Conservation (phyloP, 2,113 vertebrate genomes). For the Rhinoderma darwinii region DNA sequence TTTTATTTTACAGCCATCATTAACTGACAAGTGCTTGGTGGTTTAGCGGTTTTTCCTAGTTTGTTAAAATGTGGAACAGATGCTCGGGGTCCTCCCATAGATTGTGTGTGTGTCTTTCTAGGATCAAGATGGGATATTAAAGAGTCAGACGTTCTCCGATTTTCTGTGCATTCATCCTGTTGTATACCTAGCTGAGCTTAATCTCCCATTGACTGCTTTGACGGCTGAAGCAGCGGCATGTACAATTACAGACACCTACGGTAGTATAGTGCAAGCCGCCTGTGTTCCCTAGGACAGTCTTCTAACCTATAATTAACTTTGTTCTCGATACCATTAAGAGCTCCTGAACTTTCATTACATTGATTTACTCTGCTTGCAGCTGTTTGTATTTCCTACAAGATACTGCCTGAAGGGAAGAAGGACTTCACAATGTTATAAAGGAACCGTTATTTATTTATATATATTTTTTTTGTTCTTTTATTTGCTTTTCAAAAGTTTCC, state of each 20-base stretch:
- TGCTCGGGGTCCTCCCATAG: slow-evolving; percentile 14
- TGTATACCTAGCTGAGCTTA: slow-evolving; percentile 4
- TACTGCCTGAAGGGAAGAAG: background rate
- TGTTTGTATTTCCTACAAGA: slow-evolving; percentile 10
- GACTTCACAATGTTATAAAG: background rate
- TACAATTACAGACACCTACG: slow-evolving; percentile 14
- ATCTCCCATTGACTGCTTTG: slow-evolving; percentile 35
- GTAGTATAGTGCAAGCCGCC: background rate
- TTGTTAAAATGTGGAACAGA: slow-evolving; percentile 35
- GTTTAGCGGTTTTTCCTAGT: background rate
- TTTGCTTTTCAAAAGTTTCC: background rate
- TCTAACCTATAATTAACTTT: slow-evolving; percentile 37
- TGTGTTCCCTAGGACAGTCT: slow-evolving; percentile 1
- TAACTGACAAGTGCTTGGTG: slow-evolving; percentile 52
- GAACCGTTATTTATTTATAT: background rate
- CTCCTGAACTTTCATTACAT: slow-evolving; percentile 20
- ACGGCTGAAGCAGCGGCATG: background rate
- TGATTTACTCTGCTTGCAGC: slow-evolving; percentile 15
- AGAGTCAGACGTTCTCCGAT: background rate
- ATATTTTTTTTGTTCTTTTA: background rate
- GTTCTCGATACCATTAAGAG: slow-evolving; percentile 37
- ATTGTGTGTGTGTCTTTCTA: slow-evolving; percentile 8
- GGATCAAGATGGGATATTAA: slow-evolving; percentile 1
- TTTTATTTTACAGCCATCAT: slow-evolving; percentile 44
- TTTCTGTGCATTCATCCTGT: slow-evolving; percentile 15